Conservation (phyloP, 2,888 invertebrate genomes). For the Conomelus anceps region DNA sequence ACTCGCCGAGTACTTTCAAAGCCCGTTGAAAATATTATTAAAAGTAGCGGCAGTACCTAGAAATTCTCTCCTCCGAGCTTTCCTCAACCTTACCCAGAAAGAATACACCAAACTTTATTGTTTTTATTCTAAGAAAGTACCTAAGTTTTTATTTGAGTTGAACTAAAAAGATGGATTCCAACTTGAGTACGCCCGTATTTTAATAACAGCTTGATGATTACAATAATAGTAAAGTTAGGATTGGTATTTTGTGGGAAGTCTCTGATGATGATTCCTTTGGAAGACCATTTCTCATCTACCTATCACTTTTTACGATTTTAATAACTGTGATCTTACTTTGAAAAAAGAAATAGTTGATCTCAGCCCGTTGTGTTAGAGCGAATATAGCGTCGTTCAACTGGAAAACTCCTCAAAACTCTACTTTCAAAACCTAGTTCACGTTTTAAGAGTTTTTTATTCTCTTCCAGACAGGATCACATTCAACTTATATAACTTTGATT, state of each 20-base stretch:
- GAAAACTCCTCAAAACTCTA: not conserved
- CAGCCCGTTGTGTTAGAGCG: not conserved
- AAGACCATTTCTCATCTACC: not conserved
- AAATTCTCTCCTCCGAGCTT: not conserved
- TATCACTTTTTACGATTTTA: not conserved
- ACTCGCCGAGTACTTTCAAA: slow-evolving; percentile 1
- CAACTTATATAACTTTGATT: no score
- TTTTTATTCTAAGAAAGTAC: slow-evolving; percentile 7
- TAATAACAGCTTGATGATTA: not conserved
- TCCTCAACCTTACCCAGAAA: not conserved
- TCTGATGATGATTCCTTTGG: not conserved
- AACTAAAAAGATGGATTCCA: not conserved
- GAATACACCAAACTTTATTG: slow-evolving; percentile 5
- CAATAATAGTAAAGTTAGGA: not conserved
- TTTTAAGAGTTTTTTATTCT: no score
- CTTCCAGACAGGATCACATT: no score
- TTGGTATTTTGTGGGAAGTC: not conserved
- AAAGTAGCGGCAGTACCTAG: slow-evolving; percentile 1
- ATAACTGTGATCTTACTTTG: not conserved
- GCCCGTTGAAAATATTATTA: slow-evolving; percentile 8
- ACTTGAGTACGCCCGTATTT: slow-evolving; percentile 8
- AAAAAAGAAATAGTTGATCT: not conserved
- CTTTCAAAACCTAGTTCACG: not conserved
- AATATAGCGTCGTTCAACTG: not conserved
- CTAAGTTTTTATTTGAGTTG: slow-evolving; percentile 7